Conservation (phyloP, 2,797 vertebrate species). For the Uromys caudimaculatus region DNA sequence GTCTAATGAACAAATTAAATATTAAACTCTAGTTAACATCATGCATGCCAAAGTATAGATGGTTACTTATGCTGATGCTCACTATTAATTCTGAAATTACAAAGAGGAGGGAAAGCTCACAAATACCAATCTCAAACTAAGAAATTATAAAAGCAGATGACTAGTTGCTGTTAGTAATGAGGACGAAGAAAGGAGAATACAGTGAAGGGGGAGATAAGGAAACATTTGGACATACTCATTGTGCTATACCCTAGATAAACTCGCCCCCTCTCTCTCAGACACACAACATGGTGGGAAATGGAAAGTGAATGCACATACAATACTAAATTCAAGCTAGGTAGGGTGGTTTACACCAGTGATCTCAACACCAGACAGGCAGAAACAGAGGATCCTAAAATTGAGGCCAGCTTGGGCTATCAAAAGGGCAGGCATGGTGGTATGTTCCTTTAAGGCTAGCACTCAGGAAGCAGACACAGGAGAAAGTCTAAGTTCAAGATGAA, state of each 20-base stretch:
- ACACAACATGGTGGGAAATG: not conserved
- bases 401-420: not conserved
- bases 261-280: not conserved
- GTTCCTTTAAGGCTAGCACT: not conserved
- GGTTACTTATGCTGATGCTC: conserved; percentile 9
- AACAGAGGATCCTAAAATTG: not conserved
- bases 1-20: conserved; percentile 43
- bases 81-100: conserved; percentile 52
- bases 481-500: not conserved
- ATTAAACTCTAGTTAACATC: conserved; percentile 17
- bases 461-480: not conserved
- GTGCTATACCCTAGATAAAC: not conserved
- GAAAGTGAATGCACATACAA: conserved; percentile 15
- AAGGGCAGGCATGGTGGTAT: not conserved
- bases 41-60: conserved; percentile 21
- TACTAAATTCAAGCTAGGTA: not conserved
- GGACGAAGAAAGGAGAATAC: not conserved
- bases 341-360: not conserved
- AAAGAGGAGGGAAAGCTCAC: not conserved
- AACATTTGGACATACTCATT: not conserved
- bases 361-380: not conserved
- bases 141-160: conserved; percentile 47
- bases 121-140: conserved; percentile 59
- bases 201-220: not conserved
- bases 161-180: conserved; percentile 4